These are phyloP conservation scores for Machaerirhynchus nigripectus DNA, from an alignment of 2,113 vertebrate species.

Conservation along the genomic window DNA sequence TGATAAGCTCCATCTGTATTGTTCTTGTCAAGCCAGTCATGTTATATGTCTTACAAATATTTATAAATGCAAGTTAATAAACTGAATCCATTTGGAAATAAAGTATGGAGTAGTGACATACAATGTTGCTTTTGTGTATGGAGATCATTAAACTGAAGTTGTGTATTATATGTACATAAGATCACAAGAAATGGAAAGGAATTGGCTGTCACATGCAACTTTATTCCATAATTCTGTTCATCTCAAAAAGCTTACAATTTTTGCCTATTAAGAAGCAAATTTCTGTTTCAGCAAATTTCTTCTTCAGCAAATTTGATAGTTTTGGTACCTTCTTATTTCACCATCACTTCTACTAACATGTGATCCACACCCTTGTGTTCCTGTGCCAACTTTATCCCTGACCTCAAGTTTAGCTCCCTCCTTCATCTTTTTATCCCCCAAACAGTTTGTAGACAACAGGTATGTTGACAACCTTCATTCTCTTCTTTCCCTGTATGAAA, in stretches of 20 bases:
- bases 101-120: neutral
- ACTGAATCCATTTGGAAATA: neutral
- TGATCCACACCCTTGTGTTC: neutral
- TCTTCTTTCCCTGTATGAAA: neutral
- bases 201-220: neutral
- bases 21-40: constrained; percentile 19
- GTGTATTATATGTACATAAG: neutral
- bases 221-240: neutral
- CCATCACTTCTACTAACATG: neutral
- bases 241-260: neutral
- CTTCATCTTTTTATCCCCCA: neutral
- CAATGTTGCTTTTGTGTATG: neutral
- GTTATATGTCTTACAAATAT: constrained; percentile 17
- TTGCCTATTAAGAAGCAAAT: neutral
- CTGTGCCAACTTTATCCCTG: neutral
- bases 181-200: neutral
- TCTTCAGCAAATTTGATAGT: neutral
- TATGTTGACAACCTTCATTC: neutral
- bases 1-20: neutral
- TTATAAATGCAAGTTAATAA: constrained; percentile 15
- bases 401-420: neutral
- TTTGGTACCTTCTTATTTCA: neutral
- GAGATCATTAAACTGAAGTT: neutral
- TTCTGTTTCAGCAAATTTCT: neutral
- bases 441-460: neutral